A percentile compares a stretch with the other conserved stretches of the same genome.
phyloP scores from a whole-genome alignment of 2,797 vertebrate species.

The Phoxinus dragarum region DNA sequence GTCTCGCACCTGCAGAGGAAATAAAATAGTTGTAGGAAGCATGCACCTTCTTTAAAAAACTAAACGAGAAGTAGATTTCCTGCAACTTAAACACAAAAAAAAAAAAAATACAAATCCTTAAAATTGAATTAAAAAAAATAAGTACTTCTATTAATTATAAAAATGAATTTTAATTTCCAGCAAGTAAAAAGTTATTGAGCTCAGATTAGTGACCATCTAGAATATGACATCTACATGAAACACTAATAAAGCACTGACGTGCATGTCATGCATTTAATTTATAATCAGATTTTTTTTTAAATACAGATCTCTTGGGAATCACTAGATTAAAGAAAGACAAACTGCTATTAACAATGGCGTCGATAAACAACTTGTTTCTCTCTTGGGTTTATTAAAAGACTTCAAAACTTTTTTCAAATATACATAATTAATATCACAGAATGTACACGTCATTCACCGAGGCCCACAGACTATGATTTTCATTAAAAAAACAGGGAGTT shows the following conservation, averaged over 20 bases:
- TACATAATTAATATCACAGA: constrained; percentile 1
- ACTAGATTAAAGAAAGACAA: background rate
- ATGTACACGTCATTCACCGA: background rate
- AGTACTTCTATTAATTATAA: background rate
- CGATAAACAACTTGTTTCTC: constrained; percentile 2
- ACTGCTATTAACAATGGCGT: background rate
- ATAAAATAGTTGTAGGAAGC: background rate
- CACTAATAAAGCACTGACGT: background rate
- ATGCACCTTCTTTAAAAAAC: background rate
- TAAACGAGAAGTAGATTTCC: background rate
- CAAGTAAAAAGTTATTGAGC: background rate
- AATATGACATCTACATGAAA: background rate
- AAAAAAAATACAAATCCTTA: background rate
- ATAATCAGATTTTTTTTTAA: background rate
- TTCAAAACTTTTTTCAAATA: background rate
- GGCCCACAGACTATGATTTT: background rate
- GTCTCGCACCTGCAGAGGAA: background rate
- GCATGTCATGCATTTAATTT: background rate
- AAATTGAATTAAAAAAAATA: background rate
- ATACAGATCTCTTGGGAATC: background rate
- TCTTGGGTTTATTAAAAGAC: background rate
- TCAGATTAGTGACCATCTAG: background rate
- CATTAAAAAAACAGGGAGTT: background rate
- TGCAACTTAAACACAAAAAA: background rate
- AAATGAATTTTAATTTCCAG: background rate